phyloP scores from a whole-genome alignment of 2,113 vertebrate species.

The Ceyx margarethae region DNA sequence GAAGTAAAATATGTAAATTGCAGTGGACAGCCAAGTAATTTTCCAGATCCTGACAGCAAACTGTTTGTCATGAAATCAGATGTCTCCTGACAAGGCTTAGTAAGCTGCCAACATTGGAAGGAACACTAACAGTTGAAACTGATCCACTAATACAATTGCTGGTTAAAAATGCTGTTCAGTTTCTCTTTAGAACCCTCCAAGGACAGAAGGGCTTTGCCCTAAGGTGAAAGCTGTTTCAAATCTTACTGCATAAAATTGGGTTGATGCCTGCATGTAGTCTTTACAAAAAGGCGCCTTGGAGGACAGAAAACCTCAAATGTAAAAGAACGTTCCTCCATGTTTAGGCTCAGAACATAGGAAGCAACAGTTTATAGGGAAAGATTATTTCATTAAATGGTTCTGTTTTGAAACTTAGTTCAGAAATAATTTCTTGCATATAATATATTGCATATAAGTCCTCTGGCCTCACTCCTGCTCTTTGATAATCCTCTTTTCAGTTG shows the following conservation, averaged over 20 bases:
- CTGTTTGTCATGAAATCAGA: conserved; percentile 67
- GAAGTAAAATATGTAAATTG: conserved; percentile 6
- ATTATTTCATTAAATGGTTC: not conserved
- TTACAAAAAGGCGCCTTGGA: not conserved
- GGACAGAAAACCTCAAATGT: not conserved
- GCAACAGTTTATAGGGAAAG: not conserved
- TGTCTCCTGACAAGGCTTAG: conserved; percentile 57
- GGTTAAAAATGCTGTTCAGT: not conserved
- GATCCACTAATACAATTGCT: not conserved
- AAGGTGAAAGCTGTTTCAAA: not conserved
- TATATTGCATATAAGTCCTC: not conserved
- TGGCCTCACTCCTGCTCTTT: not conserved
- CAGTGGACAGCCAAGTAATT: conserved; percentile 4
- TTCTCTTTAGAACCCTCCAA: not conserved
- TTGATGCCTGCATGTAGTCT: not conserved
- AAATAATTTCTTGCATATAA: not conserved
- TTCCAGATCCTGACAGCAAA: conserved; percentile 19
- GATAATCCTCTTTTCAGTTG: not conserved
- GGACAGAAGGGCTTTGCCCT: not conserved
- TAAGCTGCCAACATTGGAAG: not conserved
- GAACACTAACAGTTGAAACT: not conserved
- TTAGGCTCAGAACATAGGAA: not conserved
- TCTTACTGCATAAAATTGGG: not conserved
- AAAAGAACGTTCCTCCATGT: not conserved
- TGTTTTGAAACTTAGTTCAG: not conserved